Evolutionary conservation across 2,797 vertebrate species (phyloP).

Genomic region (Chrysocyon brachyurus): DNA sequence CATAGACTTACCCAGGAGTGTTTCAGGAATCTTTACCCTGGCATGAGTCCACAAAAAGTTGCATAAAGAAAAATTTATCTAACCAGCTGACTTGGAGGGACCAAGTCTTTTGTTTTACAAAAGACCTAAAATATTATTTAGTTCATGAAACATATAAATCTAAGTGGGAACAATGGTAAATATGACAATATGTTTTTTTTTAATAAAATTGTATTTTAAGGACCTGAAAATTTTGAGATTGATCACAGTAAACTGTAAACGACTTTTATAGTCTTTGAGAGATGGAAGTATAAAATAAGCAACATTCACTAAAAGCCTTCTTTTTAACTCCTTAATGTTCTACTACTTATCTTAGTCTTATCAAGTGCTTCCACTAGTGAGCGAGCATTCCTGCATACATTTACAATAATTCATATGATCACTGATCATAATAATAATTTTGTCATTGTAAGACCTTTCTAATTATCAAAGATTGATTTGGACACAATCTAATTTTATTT

Average conservation of each 20-base stretch:
- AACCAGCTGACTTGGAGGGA: neutral
- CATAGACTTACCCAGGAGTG: neutral
- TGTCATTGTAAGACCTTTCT: neutral
- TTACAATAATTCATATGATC: neutral
- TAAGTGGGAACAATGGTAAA: neutral
- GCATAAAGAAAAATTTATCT: neutral
- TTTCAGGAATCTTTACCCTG: neutral
- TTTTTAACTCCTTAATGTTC: constrained; percentile 4
- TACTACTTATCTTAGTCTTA: neutral
- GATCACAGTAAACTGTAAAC: neutral
- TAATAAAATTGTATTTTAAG: constrained; percentile 23
- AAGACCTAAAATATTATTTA: constrained; percentile 18
- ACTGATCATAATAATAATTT: neutral
- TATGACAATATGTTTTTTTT: neutral
- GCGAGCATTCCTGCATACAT: neutral
- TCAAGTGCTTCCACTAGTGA: neutral
- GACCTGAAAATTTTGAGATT: constrained; percentile 28
- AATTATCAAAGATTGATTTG: neutral
- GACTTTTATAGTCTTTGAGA: neutral
- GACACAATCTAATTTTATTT: neutral
- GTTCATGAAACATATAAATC: neutral
- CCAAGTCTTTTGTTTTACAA: neutral
- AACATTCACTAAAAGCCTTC: neutral
- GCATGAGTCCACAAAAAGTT: neutral
- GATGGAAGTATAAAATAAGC: neutral